Conservation (phyloP, 2,113 vertebrate genomes). For the Epinephelus fuscoguttatus region DNA sequence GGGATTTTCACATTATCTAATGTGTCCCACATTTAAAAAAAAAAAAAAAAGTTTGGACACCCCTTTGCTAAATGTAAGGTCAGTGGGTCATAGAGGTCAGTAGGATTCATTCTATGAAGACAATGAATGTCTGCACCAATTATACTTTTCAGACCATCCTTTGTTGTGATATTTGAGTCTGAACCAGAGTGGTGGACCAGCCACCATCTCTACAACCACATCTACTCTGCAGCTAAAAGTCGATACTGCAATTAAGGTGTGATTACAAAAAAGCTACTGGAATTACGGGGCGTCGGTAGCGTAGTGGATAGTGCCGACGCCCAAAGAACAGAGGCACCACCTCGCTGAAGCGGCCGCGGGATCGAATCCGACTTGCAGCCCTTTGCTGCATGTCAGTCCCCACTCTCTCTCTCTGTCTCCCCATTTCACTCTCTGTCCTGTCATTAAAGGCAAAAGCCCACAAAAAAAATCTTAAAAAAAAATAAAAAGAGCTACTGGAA, state of each 20-base stretch:
- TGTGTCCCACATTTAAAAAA: no score
- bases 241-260: not conserved
- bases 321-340: no score
- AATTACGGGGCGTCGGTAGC: not conserved
- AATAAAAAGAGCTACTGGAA: not conserved
- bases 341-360: no score
- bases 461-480: no score
- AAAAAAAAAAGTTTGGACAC: no score
- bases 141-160: not conserved
- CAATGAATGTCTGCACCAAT: not conserved
- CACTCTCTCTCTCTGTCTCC: no score
- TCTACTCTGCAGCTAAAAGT: not conserved
- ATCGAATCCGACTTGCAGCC: no score
- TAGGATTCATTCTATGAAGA: not conserved
- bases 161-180: not conserved
- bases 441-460: no score
- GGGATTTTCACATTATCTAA: no score
- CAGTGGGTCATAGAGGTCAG: not conserved
- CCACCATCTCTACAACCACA: not conserved
- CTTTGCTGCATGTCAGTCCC: no score
- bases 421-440: no score
- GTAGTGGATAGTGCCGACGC: no score
- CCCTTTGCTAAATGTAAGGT: not conserved
- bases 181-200: not conserved
- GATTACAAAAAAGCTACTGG: not conserved